phyloP scores from a whole-genome alignment of 2,888 invertebrate species.

The Hyppa rectilinea region DNA sequence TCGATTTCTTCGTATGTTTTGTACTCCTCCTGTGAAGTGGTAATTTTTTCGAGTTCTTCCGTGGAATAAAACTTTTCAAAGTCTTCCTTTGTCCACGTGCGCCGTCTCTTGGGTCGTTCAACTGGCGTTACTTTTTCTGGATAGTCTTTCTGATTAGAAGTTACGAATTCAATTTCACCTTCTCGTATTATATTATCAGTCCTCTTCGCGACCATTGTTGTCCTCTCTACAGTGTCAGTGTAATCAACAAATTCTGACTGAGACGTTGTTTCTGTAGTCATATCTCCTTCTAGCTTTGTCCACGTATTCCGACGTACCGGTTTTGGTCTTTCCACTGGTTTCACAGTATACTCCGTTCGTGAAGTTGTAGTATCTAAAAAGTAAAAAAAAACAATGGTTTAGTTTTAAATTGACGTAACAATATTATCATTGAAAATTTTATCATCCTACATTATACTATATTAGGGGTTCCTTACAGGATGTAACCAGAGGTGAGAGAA shows the following conservation, averaged over 20 bases:
- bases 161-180: constrained; percentile 93
- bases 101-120: constrained; percentile 91
- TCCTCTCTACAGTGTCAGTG: constrained; percentile 90
- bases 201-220: constrained; percentile 90
- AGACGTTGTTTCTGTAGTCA: constrained; percentile 93
- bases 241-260: constrained; percentile 93
- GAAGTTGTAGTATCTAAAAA: constrained; percentile 93
- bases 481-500: neutral
- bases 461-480: neutral
- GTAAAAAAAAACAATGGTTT: constrained; percentile 32
- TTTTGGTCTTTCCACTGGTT: constrained; percentile 91
- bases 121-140: constrained; percentile 90
- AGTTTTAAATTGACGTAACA: neutral
- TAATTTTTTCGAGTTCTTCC: constrained; percentile 89
- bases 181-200: constrained; percentile 93
- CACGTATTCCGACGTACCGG: constrained; percentile 94
- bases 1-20: constrained; percentile 91
- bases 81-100: constrained; percentile 94
- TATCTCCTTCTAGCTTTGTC: constrained; percentile 94
- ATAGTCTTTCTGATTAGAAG: constrained; percentile 92
- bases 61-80: constrained; percentile 93
- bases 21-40: constrained; percentile 93
- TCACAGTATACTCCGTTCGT: constrained; percentile 93
- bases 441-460: neutral
- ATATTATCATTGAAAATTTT: neutral